Conservation (phyloP, 2,888 invertebrate genomes). For the Cryptosula pallasiana region DNA sequence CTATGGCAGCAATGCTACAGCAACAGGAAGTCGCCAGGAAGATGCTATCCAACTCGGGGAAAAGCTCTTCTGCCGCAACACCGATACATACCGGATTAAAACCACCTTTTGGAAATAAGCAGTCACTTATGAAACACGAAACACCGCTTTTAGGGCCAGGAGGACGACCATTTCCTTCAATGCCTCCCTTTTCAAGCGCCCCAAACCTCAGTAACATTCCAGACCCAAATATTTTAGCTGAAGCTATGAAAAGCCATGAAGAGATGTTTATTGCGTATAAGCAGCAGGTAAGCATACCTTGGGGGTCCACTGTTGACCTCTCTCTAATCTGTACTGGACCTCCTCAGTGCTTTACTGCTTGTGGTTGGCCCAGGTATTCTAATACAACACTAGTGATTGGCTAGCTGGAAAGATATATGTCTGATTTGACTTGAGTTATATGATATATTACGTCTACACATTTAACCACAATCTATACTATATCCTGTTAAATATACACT, state of each 20-base stretch:
- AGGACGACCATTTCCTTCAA: neutral
- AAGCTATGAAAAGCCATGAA: conserved; percentile 3
- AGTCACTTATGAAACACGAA: neutral
- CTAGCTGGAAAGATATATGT: too few relatives aligned
- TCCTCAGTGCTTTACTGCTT: too few relatives aligned
- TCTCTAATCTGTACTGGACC: too few relatives aligned
- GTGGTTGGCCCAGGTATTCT: too few relatives aligned
- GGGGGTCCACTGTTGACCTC: too few relatives aligned
- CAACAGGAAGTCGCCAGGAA: conserved; percentile 18
- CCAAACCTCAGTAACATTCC: neutral
- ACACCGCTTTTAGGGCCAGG: neutral
- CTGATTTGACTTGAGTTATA: too few relatives aligned
- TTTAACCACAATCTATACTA: too few relatives aligned
- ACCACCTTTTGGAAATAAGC: neutral
- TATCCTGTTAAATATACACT: too few relatives aligned
- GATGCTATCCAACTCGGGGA: neutral
- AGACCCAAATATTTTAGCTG: conserved; percentile 11
- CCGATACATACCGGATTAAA: too few relatives aligned
- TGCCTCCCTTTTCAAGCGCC: neutral
- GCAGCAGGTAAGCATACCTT: conserved; percentile 19
- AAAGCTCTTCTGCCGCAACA: neutral
- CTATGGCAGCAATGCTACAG: conserved; percentile 15
- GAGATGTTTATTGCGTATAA: conserved; percentile 21
- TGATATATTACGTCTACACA: too few relatives aligned
- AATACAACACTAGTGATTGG: too few relatives aligned